phyloP scores from a whole-genome alignment of 2,888 invertebrate genomes.

The Thereva unica region DNA sequence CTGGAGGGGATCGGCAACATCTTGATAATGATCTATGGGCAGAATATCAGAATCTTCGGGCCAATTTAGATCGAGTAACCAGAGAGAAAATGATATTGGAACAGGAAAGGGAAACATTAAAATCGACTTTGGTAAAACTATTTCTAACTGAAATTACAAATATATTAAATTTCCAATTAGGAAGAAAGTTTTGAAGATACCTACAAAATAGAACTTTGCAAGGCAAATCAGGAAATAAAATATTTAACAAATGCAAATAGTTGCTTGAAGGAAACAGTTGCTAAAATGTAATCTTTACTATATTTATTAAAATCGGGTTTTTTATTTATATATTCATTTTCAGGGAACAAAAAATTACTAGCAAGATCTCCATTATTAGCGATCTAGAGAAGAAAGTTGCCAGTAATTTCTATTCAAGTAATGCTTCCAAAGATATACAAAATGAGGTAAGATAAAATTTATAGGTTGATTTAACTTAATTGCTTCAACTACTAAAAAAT shows the following conservation, averaged over 20 bases:
- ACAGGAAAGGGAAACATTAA: constrained; percentile 34
- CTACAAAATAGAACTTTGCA: constrained; percentile 29
- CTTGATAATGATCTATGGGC: constrained; percentile 16
- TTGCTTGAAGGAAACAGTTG: constrained; percentile 25
- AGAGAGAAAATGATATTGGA: constrained; percentile 33
- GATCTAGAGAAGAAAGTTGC: constrained; percentile 37
- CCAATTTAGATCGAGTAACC: constrained; percentile 17
- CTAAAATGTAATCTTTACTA: constrained; percentile 17
- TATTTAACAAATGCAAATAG: constrained; percentile 34
- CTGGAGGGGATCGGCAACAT: constrained; percentile 15
- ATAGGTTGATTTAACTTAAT: neutral
- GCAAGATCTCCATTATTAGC: constrained; percentile 31
- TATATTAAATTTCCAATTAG: constrained; percentile 8
- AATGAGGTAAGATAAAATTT: constrained; percentile 35
- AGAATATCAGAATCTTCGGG: constrained; percentile 34
- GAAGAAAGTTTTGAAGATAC: constrained; percentile 14
- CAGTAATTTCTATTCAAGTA: constrained; percentile 34
- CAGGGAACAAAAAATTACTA: constrained; percentile 31
- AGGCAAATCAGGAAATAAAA: constrained; percentile 34
- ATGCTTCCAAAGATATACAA: constrained; percentile 35
- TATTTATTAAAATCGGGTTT: constrained; percentile 6
- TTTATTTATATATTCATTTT: constrained; percentile 12
- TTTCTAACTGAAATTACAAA: no score
- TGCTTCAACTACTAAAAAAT: neutral
- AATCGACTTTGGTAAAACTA: neutral